Percentiles rank a stretch among this genome's conserved stretches.
These are phyloP conservation scores for Odocoileus virginianus DNA, from an alignment of 2,113 vertebrate species.

Conservation along the genomic window DNA sequence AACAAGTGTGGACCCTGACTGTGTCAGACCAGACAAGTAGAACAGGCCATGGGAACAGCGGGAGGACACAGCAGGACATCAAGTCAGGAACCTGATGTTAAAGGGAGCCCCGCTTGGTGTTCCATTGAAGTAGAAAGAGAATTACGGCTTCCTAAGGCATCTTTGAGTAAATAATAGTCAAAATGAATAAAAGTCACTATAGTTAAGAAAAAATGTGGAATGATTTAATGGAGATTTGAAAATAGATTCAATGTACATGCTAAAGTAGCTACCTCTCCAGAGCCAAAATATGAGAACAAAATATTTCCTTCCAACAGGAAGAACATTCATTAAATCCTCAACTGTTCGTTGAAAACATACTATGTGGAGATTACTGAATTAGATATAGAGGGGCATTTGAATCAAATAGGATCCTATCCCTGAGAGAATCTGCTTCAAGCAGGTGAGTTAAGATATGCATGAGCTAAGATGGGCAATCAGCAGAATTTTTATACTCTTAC, in stretches of 20 bases:
- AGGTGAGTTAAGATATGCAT: neutral
- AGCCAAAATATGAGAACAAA: neutral
- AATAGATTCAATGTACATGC: neutral
- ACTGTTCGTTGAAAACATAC: neutral
- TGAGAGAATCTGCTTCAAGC: neutral
- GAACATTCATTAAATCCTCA: neutral
- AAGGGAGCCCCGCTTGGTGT: neutral
- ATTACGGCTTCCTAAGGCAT: neutral
- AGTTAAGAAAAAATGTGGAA: neutral
- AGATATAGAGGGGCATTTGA: neutral
- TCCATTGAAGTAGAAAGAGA: neutral
- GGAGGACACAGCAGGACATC: neutral
- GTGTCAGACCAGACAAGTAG: neutral
- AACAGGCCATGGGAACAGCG: neutral
- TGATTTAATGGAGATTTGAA: constrained; percentile 26
- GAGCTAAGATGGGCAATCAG: neutral
- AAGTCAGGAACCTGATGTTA: neutral
- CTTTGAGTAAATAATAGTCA: neutral
- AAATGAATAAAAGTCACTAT: neutral
- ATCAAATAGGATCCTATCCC: neutral
- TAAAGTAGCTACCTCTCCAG: neutral
- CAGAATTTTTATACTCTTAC: neutral
- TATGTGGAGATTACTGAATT: neutral
- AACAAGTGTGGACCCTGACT: neutral
- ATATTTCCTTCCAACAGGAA: neutral